These are phyloP conservation scores for Euphysa ruthae DNA, from an alignment of 30 jellyfish, hydroid and myxozoan genomes.

Conservation along the genomic window DNA sequence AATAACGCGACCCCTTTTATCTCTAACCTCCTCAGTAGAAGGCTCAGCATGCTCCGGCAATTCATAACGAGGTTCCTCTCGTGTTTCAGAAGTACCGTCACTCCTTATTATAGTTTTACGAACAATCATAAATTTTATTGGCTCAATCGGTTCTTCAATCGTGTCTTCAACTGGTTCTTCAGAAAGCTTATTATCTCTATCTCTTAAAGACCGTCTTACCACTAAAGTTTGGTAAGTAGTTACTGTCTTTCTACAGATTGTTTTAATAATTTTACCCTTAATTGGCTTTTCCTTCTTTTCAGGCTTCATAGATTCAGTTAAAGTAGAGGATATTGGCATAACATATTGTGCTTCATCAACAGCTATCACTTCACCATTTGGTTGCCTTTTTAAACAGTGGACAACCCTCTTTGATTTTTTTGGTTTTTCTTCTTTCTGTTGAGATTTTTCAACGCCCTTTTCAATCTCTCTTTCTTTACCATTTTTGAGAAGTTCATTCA, in stretches of 20 bases:
- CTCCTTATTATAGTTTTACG: constrained; percentile 29
- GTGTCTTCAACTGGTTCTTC: constrained; percentile 70
- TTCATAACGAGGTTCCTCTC: constrained; percentile 66
- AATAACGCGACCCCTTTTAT: constrained; percentile 41
- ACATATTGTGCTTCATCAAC: constrained; percentile 65
- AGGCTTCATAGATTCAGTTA: constrained; percentile 53
- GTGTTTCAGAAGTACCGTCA: constrained; percentile 34
- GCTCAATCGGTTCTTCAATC: constrained; percentile 51
- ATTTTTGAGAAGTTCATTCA: constrained; percentile 34
- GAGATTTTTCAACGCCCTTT: constrained; percentile 28
- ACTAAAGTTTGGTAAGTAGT: constrained; percentile 56
- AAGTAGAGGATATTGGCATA: constrained; percentile 44
- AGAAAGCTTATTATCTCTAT: constrained; percentile 14
- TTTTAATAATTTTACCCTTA: constrained; percentile 23
- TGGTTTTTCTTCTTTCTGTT: constrained; percentile 24
- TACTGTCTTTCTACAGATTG: constrained; percentile 7
- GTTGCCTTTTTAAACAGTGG: constrained; percentile 31
- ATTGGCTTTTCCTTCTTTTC: constrained; percentile 28
- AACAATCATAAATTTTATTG: constrained; percentile 38
- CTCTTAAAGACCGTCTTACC: constrained; percentile 45
- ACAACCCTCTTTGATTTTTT: constrained; percentile 34
- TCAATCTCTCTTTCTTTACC: constrained; percentile 47
- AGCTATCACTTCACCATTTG: constrained; percentile 46
- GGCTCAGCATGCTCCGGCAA: constrained; percentile 49
- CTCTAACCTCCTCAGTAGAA: constrained; percentile 55